Evolutionary conservation across 2,113 vertebrate genomes (phyloP).

Genomic region (Rhea americana): DNA sequence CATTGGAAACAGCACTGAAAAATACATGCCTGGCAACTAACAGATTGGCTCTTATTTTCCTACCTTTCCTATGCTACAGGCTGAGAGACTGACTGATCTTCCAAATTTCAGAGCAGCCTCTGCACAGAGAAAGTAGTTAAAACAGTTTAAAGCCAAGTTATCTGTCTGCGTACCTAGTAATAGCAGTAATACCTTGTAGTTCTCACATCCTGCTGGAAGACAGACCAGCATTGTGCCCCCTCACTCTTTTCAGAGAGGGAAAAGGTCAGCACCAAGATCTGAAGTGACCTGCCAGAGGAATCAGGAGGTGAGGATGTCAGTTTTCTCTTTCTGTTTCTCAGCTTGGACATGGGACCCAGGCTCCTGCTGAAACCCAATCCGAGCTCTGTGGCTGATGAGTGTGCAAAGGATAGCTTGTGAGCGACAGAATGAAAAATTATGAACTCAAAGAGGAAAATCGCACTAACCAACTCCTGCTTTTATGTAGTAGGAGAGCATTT

Average conservation of each 20-base stretch:
- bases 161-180: background rate
- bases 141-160: background rate
- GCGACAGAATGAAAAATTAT: accelerated
- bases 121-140: background rate
- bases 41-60: background rate
- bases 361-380: background rate
- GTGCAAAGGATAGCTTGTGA: background rate
- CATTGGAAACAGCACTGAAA: background rate
- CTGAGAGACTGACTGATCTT: background rate
- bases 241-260: background rate
- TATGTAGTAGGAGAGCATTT: background rate
- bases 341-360: background rate
- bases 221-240: background rate
- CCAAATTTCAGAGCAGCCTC: background rate
- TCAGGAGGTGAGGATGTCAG: background rate
- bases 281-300: background rate
- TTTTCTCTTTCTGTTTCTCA: background rate
- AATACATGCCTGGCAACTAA: background rate
- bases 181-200: background rate
- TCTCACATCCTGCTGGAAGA: background rate
- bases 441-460: background rate
- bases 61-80: background rate
- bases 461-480: background rate
- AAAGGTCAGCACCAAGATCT: background rate
- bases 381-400: accelerated